Evolutionary conservation across 2,888 invertebrate genomes (phyloP).

Genomic region (Ptychoptera albimana): DNA sequence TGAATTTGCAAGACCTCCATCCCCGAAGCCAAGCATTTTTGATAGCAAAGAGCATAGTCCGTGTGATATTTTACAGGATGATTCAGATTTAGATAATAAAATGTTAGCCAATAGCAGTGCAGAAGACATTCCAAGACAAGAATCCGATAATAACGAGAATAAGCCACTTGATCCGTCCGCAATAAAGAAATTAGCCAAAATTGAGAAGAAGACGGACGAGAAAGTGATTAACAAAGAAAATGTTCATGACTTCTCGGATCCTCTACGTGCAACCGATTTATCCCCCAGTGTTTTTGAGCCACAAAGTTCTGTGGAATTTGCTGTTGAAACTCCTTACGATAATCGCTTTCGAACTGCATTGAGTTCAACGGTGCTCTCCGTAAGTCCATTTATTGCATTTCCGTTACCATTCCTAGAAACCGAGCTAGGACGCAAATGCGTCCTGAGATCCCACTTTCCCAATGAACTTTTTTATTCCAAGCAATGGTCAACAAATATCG

Average conservation of each 20-base stretch:
- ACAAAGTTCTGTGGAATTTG: constrained; percentile 22
- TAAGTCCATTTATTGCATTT: constrained; percentile 75
- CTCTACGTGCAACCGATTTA: constrained; percentile 40
- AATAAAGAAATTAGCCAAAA: constrained; percentile 6
- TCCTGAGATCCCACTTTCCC: constrained; percentile 54
- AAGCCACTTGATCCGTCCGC: background rate
- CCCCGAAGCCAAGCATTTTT: constrained; percentile 35
- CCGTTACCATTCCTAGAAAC: constrained; percentile 80
- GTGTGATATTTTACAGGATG: constrained; percentile 11
- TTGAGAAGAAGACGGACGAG: constrained; percentile 25
- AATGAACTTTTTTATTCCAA: constrained; percentile 55
- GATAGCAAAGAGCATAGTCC: constrained; percentile 26
- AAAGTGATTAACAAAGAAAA: constrained; percentile 38
- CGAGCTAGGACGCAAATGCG: constrained; percentile 60
- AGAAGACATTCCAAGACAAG: constrained; percentile 16
- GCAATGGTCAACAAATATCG: constrained; percentile 34
- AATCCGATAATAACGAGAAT: constrained; percentile 4
- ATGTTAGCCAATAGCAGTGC: too few relatives aligned
- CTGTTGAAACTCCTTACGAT: constrained; percentile 39
- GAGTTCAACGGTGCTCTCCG: constrained; percentile 56
- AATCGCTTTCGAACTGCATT: constrained; percentile 60
- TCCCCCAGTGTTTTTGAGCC: constrained; percentile 16
- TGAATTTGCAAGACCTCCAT: constrained; percentile 63
- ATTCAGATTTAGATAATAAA: constrained; percentile 2
- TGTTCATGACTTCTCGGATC: constrained; percentile 64